Evolutionary conservation across 30 jellyfish, hydroid and myxozoan species (phyloP), one percentile per base, ranked within the genome.

Genomic region (Nemopilema nomurai): DNA sequence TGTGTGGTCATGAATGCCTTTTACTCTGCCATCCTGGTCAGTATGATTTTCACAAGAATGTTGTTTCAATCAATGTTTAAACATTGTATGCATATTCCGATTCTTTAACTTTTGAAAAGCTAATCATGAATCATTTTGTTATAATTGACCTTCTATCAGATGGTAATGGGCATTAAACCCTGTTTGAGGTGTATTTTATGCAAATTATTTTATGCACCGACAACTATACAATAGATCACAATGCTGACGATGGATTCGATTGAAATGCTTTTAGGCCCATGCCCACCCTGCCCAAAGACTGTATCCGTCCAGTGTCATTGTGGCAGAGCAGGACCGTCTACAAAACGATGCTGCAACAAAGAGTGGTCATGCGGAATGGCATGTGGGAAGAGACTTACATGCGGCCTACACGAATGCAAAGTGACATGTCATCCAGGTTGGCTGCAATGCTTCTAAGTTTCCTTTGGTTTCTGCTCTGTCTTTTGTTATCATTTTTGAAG

Each of bases 201-300:
- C n/a, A n/a, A n/a, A n/a, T n/a, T n/a, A n/a, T n/a, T n/a, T n/a
- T n/a, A n/a, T n/a, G n/a, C n/a, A n/a, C n/a, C n/a, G n/a, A n/a
- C n/a, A n/a, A n/a, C n/a, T n/a, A n/a, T n/a, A n/a, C n/a, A n/a
- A n/a, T n/a, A n/a, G n/a, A n/a, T n/a, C n/a, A n/a, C n/a, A 41
- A 41, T 41, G 57, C 57, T 41, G 6, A 41, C 13, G 13, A 41
- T 41, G 57, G 57, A 13, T 41, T 41, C 13, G 13, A 41, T 41
- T 41, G 13, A 13, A 31, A n/a, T 53, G 49, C 25, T 85, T 30
- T 17, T 65, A 92, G 98, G 98, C 6, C 96, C 97, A 18, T 92
- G 98, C 51, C 98, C 98, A 26, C 98, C 98, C 8, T 92, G 98
- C 79, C 98, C 98, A 33, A 87, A 92, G 71, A 92, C 96, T 4